Conservation (phyloP, 2,797 vertebrate species). For the Florisuga fusca region DNA sequence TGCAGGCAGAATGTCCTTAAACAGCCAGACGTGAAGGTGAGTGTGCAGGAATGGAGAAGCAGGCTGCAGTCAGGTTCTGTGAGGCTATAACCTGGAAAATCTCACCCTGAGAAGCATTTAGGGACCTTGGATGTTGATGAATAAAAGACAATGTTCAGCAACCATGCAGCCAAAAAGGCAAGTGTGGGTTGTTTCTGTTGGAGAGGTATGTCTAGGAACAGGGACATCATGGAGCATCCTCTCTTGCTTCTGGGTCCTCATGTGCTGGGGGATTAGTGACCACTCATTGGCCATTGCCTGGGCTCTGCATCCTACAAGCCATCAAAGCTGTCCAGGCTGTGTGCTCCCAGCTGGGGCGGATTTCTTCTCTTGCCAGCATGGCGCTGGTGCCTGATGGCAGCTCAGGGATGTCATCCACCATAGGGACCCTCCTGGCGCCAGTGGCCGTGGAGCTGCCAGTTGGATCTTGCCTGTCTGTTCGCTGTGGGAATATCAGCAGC, state of each 20-base stretch:
- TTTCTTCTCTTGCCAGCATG: fast-evolving
- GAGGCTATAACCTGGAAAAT: neutral
- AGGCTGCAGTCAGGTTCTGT: neutral
- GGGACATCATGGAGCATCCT: neutral
- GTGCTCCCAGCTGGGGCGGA: fast-evolving
- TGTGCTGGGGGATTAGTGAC: neutral
- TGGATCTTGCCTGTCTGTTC: neutral
- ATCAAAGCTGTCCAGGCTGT: fast-evolving
- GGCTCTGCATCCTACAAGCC: neutral
- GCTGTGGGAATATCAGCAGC: neutral
- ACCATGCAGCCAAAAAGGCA: neutral
- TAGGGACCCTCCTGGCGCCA: neutral
- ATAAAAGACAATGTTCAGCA: neutral
- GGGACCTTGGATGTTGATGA: neutral
- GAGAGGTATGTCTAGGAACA: neutral
- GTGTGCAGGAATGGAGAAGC: neutral
- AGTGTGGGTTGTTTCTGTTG: neutral
- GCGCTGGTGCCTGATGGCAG: neutral
- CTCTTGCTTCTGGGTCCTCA: neutral
- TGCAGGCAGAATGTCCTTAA: neutral
- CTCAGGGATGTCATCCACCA: fast-evolving
- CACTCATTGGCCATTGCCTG: fast-evolving
- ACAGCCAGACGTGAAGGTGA: neutral
- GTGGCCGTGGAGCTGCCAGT: fast-evolving
- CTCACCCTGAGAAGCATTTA: neutral